Conservation (phyloP, 37 sponge, comb jelly and placozoan genomes). For the Halichondria panicea region DNA sequence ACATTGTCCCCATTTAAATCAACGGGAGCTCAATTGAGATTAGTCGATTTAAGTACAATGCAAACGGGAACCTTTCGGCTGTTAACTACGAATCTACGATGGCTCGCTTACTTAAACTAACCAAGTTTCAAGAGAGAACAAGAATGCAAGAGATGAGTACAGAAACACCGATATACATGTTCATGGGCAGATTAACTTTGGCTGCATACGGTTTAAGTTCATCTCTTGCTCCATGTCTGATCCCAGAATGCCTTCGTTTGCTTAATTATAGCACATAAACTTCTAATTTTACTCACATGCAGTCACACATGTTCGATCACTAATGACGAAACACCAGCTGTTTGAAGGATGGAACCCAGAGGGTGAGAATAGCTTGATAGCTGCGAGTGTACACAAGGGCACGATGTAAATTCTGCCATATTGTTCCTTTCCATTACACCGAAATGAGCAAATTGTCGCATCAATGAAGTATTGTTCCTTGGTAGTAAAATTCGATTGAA, state of each 20-base stretch:
- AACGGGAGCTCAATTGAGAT: neutral
- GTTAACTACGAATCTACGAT: neutral
- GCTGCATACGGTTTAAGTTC: too few relatives aligned
- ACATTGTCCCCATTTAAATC: neutral
- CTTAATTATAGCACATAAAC: too few relatives aligned
- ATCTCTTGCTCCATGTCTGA: too few relatives aligned
- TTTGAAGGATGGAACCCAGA: neutral
- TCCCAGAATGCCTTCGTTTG: too few relatives aligned
- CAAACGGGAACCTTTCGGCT: neutral
- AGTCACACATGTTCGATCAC: too few relatives aligned
- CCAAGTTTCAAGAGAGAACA: neutral
- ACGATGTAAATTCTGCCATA: neutral
- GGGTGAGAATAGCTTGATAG: neutral
- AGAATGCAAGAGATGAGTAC: too few relatives aligned
- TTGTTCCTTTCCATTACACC: neutral
- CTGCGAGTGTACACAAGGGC: neutral
- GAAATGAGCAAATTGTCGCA: constrained; percentile 1
- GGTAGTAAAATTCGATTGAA: neutral
- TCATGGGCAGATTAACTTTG: too few relatives aligned
- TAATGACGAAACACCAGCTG: neutral
- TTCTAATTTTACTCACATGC: too few relatives aligned
- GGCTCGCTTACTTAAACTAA: neutral
- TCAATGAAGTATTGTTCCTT: neutral
- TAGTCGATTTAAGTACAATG: neutral
- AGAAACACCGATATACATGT: neutral